Conservation (phyloP, 2,888 invertebrate genomes). For the Agonopterix heracliana region DNA sequence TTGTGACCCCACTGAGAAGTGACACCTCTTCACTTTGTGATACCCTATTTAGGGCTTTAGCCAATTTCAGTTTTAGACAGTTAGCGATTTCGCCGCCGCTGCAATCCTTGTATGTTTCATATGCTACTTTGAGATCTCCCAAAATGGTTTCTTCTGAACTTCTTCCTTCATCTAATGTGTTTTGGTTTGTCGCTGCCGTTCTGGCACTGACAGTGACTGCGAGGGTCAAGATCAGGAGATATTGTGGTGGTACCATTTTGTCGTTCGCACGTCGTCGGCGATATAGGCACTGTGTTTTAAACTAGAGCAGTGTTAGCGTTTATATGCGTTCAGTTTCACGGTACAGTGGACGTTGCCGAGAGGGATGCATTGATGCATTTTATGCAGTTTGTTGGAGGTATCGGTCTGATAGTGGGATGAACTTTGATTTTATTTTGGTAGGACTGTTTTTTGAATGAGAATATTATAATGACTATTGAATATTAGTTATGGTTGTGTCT, state of each 20-base stretch:
- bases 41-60: slow-evolving; percentile 85
- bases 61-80: slow-evolving; percentile 86
- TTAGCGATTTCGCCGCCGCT: slow-evolving; percentile 80
- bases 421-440: too few relatives aligned
- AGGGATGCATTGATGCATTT: slow-evolving; percentile 69
- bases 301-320: slow-evolving; percentile 60
- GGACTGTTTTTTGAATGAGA: too few relatives aligned
- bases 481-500: too few relatives aligned
- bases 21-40: slow-evolving; percentile 81
- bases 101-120: slow-evolving; percentile 89
- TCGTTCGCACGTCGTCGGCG: slow-evolving; percentile 56
- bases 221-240: slow-evolving; percentile 74
- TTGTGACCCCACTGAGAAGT: slow-evolving; percentile 84
- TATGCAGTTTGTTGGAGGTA: slow-evolving; percentile 44
- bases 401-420: too few relatives aligned
- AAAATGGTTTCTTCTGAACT: slow-evolving; percentile 69
- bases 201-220: slow-evolving; percentile 70
- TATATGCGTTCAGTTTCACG: slow-evolving; percentile 73
- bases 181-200: slow-evolving; percentile 68
- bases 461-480: too few relatives aligned
- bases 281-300: slow-evolving; percentile 63
- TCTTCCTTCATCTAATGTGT: slow-evolving; percentile 55
- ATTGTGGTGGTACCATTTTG: slow-evolving; percentile 74
- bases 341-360: slow-evolving; percentile 57
- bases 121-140: slow-evolving; percentile 83